Percentiles rank a stretch among this genome's conserved stretches.
phyloP scores from a whole-genome alignment of 2,113 vertebrate species.

The Pantherophis guttatus region DNA sequence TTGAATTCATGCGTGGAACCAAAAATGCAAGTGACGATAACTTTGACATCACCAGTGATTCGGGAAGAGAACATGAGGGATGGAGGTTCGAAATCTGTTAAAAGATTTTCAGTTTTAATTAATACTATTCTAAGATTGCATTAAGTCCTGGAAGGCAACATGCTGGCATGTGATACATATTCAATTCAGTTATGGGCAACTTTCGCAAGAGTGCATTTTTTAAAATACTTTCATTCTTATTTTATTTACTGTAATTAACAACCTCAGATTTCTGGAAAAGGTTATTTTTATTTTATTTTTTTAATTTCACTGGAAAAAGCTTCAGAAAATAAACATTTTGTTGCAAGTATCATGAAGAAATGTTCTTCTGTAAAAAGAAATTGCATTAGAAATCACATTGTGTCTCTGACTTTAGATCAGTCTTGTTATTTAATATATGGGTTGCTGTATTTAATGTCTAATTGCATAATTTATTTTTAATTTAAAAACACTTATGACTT shows the following conservation, averaged over 20 bases:
- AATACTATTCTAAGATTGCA: slow-evolving; percentile 63
- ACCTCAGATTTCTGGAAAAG: slow-evolving; percentile 80
- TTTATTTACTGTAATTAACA: slow-evolving; percentile 58
- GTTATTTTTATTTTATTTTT: slow-evolving; percentile 20
- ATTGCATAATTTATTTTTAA: slow-evolving; percentile 5
- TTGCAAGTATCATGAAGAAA: slow-evolving; percentile 45
- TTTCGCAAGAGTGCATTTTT: slow-evolving; percentile 53
- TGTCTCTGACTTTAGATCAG: slow-evolving; percentile 40
- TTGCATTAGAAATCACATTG: slow-evolving; percentile 39
- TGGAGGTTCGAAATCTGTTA: slow-evolving; percentile 90
- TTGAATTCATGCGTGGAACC: slow-evolving; percentile 88
- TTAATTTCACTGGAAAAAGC: neutral
- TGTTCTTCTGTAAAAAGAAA: slow-evolving; percentile 53
- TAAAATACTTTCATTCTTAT: slow-evolving; percentile 58
- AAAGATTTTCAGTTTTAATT: slow-evolving; percentile 58
- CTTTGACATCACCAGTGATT: slow-evolving; percentile 94
- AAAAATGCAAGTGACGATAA: slow-evolving; percentile 98
- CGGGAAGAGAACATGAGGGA: slow-evolving; percentile 89
- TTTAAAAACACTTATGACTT: slow-evolving; percentile 45
- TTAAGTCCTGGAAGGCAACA: slow-evolving; percentile 78
- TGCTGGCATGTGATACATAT: slow-evolving; percentile 72
- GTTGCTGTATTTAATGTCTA: slow-evolving; percentile 17
- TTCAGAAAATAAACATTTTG: slow-evolving; percentile 46
- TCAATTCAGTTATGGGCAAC: slow-evolving; percentile 54
- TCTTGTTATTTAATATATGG: slow-evolving; percentile 40